A percentile compares a stretch with the other conserved stretches of the same genome.
Conservation (phyloP, 2,797 vertebrate species). For the Sphaeramia orbicularis region DNA sequence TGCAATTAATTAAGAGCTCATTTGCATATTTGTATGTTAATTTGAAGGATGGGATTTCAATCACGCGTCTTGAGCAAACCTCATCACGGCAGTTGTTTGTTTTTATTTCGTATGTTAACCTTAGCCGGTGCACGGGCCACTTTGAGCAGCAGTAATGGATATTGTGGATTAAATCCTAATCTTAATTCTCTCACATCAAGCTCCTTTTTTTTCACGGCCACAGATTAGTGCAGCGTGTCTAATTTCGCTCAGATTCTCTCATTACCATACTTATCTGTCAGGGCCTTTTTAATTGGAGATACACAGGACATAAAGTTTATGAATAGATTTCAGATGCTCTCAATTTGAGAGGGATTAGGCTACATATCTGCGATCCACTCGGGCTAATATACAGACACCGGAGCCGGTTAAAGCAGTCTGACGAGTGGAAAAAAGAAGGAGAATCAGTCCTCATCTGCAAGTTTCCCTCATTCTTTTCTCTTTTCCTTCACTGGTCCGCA, state of each 20-base stretch:
- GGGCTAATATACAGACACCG: conserved; percentile 27
- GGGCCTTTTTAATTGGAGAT: conserved; percentile 78
- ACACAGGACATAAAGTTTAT: conserved; percentile 72
- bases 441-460: conserved; percentile 48
- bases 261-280: conserved; percentile 76
- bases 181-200: conserved; percentile 69
- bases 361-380: conserved; percentile 62
- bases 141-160: conserved; percentile 38
- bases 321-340: conserved; percentile 71
- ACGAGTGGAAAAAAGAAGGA: conserved; percentile 30
- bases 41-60: conserved; percentile 78
- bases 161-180: conserved; percentile 73
- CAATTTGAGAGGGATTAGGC: conserved; percentile 75
- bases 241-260: conserved; percentile 66
- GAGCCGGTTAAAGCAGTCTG: conserved; percentile 30
- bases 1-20: conserved; percentile 84
- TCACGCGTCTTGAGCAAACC: conserved; percentile 67
- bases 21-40: conserved; percentile 86
- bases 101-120: conserved; percentile 41
- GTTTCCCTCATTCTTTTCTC: conserved; percentile 35
- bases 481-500: conserved; percentile 38
- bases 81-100: conserved; percentile 68
- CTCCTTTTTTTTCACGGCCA: conserved; percentile 60
- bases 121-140: conserved; percentile 20
- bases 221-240: conserved; percentile 74